Evolutionary conservation across 2,797 vertebrate genomes (phyloP), one percentile per base, ranked within the genome.

Genomic region (Erpetoichthys calabaricus): DNA sequence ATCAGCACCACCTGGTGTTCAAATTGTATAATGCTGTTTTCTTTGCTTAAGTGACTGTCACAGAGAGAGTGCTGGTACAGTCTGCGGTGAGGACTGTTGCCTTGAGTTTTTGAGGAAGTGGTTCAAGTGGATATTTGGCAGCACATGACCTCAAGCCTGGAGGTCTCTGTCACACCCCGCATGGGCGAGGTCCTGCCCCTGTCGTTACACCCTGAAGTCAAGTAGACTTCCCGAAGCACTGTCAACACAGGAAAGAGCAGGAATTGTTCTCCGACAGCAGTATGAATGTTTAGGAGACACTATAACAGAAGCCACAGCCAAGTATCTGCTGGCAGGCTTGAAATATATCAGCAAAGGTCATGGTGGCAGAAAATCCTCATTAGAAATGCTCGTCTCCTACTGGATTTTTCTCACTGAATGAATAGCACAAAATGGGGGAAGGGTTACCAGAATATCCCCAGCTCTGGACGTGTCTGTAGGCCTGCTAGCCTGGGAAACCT

Each of bases 191-290:
- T 70, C 63, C 59, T 61, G 62, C 64, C 51, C 8, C 55, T 57
- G 53, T 63, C 47, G 76, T 76, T 67, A 67, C 77, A 75, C 76
- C 78, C 74, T 65, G 65, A 64, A 70, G 70, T 62, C 65, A 63
- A 63, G 52, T 56, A 70, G 75, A 75, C 70, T 75, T 79, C 69
- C 64, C 65, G 59, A 65, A 65, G 70, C 58, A 64, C 66, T 76
- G 66, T 78, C 79, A 80, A 79, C 66, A 65, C 75, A 71, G 79
- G 86, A 84, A 88, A 88, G 81, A 81, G 81, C 70, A 77, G 78
- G 79, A 70, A 72, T 70, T 75, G 68, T 68, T 68, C 64, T 65
- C 62, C 71, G 70, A 66, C 62, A 44, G 63, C 61, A 66, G 68
- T 67, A 67, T 74, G 65, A 67, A 67, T 69, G 75, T 46, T 59